Evolutionary conservation across 2,888 invertebrate species (phyloP), one percentile per base, ranked within the genome.

Genomic region (Spodoptera littoralis): DNA sequence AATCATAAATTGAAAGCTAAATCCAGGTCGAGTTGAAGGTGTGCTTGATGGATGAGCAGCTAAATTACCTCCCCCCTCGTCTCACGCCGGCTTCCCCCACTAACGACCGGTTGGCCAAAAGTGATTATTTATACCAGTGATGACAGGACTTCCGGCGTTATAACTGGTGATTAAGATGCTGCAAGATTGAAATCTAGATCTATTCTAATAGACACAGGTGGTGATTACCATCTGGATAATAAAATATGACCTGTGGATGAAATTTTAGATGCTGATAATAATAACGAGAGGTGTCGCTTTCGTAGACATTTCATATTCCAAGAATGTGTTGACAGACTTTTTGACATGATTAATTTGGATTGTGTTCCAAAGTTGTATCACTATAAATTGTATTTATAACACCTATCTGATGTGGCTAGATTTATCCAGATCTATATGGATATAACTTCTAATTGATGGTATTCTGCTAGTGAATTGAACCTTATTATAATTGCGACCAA

Each of bases 61-160:
- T 88, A 91, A 92, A 91, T 91, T 90, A 90, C 88, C 84, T 81
- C 84, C 81, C 79, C 80, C 77, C 76, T 66, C 76, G 69, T 68
- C 58, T 73, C 71, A 64, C 68, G 60, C 75, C 81, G 65, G 73
- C 69, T 76, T 67, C 61, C 60, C 68, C 76, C 80, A 80, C 88
- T 92, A 92, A 92, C 90, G 91, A 91, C 87, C 84, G 76, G 79
- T 80, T 84, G 87, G 88, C 85, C 86, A 86, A 88, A 89, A 89
- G 90, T 83, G 87, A 91, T 91, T 91, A 93, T 92, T 92, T 92
- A 92, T 90, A 88, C 79, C 73, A 60, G 84, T 79, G 93, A 88
- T 89, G 93, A 93, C 93, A 93, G 88, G 87, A 82, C 86, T 92
- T 93, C 93, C 93, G 92, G 89, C 88, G 86, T 85, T 83, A 88